Base-by-base conservation (phyloP, 2,797 vertebrate species). In the Adrianichthys oophorus region DNA sequence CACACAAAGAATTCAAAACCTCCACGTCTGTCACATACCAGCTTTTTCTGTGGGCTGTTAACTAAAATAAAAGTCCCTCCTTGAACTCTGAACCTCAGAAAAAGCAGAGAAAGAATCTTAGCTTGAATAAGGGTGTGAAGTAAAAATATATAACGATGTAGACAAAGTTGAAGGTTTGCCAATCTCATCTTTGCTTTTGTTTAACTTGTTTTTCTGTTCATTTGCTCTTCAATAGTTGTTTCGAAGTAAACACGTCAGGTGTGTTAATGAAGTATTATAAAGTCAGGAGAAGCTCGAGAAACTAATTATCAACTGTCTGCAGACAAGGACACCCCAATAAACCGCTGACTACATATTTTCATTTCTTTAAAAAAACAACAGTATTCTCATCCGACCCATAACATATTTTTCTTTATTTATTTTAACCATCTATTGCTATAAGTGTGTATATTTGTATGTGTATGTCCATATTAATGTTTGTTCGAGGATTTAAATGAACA, bases 201-300 rank as follows among this genome's bases (percentile, higher is more conserved):
- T 40, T 43, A n/a, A 46, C 29, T 46, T 55, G 48, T 23, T 44
- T 41, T 62, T 72, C 64, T 68, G 53, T 68, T 77, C 52, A 59
- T 52, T 56, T 56, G 23, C 53, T 46, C 61, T 56, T 76, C 77
- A 74, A 76, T 84, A 82, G 77, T 67, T 78, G 80, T 85, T 67
- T 82, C 54, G 80, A 76, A 74, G 70, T 79, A 78, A 66, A 56
- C 47, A 65, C 77, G 69, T 73, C 67, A 78, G 57, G 62, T 67
- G 74, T 60, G 63, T 72, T 84, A 86, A 85, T 84, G 69, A 72
- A 76, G 66, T 84, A 88, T 85, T 82, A 86, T 86, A 85, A 86
- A 84, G 77, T 85, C 79, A 75, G 78, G 62, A 66, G 73, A 75
- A 81, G 80, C 85, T 69, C 87, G 76, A 83, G 66, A 74, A 78